Base-by-base conservation (phyloP, 2,113 vertebrate species). In the Callospermophilus lateralis region DNA sequence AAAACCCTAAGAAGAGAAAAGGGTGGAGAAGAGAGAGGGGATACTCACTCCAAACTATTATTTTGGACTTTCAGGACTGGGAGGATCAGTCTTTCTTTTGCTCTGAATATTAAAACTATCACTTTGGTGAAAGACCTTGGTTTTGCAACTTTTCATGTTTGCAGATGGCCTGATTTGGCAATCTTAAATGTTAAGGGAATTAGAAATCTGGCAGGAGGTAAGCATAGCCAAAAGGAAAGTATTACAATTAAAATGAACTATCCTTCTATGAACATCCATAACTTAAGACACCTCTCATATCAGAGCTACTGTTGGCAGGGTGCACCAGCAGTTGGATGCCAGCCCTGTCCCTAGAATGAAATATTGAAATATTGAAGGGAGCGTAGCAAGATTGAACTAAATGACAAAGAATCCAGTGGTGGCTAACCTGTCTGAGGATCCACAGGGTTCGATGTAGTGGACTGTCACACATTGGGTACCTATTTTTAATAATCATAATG, bases 101-200 rank as follows among this genome's bases (percentile, higher is more conserved):
- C 95, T 96, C 95, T 93, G 94, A 88, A 79, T 90, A 97, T 32
- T 67, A 97, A 92, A 97, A 67, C 93, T 93, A 83, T 87, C 93
- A 61, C 79, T 98, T 96, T 97, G 96, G 97, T 98, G 92, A 97
- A 93, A 97, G 94, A 96, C 95, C 97, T 73, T 96, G 95, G 96
- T 97, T 98, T 98, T 98, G 97, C 93, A 93, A 90, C 95, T 96
- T 96, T 97, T 90, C 96, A 81, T 97, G 97, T 98, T 98, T 98
- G 98, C 99, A 99, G 98, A 98, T 98, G 98, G 98, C 89, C 98
- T 98, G 97, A 97, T 98, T 98, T 98, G 98, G 98, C 98, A 98
- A 97, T 96, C 95, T 93, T 98, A 98, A 97, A 97, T 97, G 92
- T 97, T 98, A 97, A 63, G 98, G 97, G 93, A 98, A 90, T 97